phyloP scores from a whole-genome alignment of 2,113 vertebrate genomes.

The Damaliscus lunatus region DNA sequence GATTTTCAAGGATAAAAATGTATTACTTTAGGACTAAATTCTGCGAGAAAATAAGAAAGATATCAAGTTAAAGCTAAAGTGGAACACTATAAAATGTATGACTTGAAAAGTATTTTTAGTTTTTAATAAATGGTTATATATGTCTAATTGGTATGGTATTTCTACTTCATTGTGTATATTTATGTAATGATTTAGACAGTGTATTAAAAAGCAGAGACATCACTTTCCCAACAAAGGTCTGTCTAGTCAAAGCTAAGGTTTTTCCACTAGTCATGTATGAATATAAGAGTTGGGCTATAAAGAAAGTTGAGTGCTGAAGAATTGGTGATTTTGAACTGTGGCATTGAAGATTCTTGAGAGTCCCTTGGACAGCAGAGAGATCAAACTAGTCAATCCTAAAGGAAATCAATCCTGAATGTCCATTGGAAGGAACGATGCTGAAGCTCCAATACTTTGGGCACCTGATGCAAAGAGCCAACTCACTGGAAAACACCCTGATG shows the following conservation, averaged over 20 bases:
- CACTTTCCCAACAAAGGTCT: neutral
- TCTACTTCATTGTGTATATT: neutral
- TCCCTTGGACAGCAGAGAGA: neutral
- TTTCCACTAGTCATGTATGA: neutral
- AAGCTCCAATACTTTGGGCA: neutral
- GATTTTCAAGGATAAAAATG: neutral
- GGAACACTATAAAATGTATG: neutral
- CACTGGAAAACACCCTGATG: neutral
- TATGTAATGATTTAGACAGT: neutral
- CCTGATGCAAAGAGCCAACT: neutral
- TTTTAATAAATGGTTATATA: neutral
- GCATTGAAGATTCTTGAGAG: neutral
- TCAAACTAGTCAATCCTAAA: neutral
- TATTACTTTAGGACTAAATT: neutral
- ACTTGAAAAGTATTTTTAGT: neutral
- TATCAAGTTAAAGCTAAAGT: neutral
- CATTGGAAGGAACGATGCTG: neutral
- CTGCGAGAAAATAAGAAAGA: neutral
- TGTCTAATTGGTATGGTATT: neutral
- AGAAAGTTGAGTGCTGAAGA: neutral
- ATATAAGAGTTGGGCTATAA: neutral
- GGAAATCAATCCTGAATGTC: neutral
- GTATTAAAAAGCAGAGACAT: neutral
- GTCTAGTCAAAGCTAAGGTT: neutral
- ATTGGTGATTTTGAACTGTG: neutral